These are phyloP conservation scores for Tokudaia muenninki DNA, from an alignment of 2,797 vertebrate species.

Conservation along the genomic window DNA sequence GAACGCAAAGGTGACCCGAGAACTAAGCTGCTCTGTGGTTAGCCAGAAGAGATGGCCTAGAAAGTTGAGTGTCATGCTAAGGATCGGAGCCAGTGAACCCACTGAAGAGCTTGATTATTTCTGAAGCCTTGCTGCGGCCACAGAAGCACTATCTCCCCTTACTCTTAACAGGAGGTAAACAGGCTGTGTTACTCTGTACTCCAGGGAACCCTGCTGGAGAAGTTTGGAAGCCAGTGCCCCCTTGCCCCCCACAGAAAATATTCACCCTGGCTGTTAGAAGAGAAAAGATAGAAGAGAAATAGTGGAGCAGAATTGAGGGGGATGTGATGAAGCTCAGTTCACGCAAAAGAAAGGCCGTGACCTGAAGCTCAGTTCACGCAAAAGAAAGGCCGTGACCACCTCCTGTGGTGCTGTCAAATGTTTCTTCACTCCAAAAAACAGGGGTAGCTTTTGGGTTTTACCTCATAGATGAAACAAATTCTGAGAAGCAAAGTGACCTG, in stretches of 20 bases:
- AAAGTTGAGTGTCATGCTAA: conserved; percentile 89
- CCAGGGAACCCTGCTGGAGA: conserved; percentile 88
- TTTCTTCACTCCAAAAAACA: conserved; percentile 13
- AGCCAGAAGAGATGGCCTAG: conserved; percentile 85
- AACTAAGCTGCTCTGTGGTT: conserved; percentile 87
- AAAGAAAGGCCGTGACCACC: neutral
- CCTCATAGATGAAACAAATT: conserved; percentile 35
- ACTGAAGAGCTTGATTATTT: conserved; percentile 88
- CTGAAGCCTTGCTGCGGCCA: conserved; percentile 88
- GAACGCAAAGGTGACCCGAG: conserved; percentile 84
- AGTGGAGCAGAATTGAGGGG: neutral
- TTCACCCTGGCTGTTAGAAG: conserved; percentile 62
- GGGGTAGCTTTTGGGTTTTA: neutral
- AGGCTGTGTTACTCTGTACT: conserved; percentile 89
- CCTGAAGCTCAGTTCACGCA: neutral
- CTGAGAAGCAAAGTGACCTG: conserved; percentile 43
- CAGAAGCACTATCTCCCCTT: conserved; percentile 82
- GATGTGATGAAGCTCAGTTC: neutral
- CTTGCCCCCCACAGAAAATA: conserved; percentile 85
- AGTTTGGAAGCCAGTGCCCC: conserved; percentile 84
- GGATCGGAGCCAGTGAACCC: conserved; percentile 86
- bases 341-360: neutral
- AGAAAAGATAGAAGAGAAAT: neutral
- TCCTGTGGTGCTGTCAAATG: neutral
- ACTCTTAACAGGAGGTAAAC: conserved; percentile 77